Conservation (phyloP, 2,888 invertebrate species). For the Hirtodrosophila duncani region DNA sequence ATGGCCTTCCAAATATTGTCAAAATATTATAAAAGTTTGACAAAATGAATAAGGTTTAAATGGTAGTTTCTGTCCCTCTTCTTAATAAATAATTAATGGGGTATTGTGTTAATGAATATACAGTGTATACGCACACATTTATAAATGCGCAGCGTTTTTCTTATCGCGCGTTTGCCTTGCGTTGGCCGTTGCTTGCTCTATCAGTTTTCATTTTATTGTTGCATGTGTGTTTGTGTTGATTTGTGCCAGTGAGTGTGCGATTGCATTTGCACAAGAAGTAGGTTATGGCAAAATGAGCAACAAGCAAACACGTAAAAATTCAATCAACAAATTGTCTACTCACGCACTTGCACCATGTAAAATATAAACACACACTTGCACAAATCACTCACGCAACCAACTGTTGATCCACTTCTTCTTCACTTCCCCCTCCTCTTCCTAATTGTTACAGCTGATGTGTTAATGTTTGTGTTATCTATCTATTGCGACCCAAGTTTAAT, state of each 20-base stretch:
- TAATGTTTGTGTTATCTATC: constrained; percentile 18
- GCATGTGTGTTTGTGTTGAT: constrained; percentile 12
- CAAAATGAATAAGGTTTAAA: too few species aligned
- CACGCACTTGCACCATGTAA: background rate
- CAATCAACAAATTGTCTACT: constrained; percentile 3
- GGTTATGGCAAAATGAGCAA: constrained; percentile 61
- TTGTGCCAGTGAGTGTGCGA: constrained; percentile 22
- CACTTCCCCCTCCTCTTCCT: constrained; percentile 2
- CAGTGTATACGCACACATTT: constrained; percentile 4
- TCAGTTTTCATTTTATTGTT: constrained; percentile 36
- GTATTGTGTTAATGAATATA: too few species aligned
- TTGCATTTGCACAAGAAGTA: constrained; percentile 59
- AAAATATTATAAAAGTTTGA: too few species aligned
- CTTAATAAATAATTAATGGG: too few species aligned
- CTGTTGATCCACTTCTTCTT: constrained; percentile 38
- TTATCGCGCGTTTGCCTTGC: constrained; percentile 50
- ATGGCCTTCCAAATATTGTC: too few species aligned
- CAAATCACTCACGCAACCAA: constrained; percentile 56
- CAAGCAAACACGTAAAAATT: constrained; percentile 2
- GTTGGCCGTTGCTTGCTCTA: constrained; percentile 38
- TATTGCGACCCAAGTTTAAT: constrained; percentile 52
- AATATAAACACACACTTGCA: background rate
- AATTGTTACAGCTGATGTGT: constrained; percentile 2
- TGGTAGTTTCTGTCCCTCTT: too few species aligned
- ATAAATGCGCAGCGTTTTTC: constrained; percentile 64